Evolutionary conservation across 2,797 vertebrate species (phyloP).

Genomic region (Acanthiza pusilla): DNA sequence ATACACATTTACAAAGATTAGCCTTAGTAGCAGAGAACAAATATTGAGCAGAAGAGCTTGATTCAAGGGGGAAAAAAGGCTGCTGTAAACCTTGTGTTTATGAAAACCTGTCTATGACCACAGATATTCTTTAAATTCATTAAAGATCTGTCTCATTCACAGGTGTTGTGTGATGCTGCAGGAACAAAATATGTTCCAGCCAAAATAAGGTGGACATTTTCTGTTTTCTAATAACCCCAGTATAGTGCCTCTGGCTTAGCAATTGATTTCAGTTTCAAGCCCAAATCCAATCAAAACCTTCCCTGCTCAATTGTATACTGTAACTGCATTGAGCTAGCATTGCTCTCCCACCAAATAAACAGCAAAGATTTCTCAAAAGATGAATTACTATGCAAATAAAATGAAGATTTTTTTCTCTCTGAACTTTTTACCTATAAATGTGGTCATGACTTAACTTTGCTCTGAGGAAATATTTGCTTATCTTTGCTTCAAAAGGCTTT

Average conservation of each 20-base stretch:
- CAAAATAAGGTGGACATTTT: neutral
- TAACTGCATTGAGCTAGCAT: neutral
- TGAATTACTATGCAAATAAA: neutral
- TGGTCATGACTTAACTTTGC: neutral
- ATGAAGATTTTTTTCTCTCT: neutral
- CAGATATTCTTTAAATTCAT: neutral
- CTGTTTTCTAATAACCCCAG: neutral
- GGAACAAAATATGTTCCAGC: neutral
- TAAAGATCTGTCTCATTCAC: neutral
- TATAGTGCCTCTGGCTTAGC: neutral
- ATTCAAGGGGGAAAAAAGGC: neutral
- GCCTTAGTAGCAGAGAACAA: neutral
- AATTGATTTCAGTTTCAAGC: neutral
- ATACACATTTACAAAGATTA: neutral
- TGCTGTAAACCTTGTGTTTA: neutral
- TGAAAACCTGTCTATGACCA: neutral
- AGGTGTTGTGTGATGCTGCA: neutral
- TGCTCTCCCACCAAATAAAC: neutral
- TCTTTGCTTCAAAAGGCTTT: neutral
- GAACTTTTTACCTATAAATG: neutral
- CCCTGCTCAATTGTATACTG: neutral
- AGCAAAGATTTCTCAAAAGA: neutral
- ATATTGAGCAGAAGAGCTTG: neutral
- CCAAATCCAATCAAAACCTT: neutral
- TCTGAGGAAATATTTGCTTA: neutral